A percentile compares a stretch with the other conserved stretches of the same genome.
These are phyloP conservation scores for Rambutsinella grinnellia DNA, from an alignment of 2,888 invertebrate genomes.

Conservation along the genomic window DNA sequence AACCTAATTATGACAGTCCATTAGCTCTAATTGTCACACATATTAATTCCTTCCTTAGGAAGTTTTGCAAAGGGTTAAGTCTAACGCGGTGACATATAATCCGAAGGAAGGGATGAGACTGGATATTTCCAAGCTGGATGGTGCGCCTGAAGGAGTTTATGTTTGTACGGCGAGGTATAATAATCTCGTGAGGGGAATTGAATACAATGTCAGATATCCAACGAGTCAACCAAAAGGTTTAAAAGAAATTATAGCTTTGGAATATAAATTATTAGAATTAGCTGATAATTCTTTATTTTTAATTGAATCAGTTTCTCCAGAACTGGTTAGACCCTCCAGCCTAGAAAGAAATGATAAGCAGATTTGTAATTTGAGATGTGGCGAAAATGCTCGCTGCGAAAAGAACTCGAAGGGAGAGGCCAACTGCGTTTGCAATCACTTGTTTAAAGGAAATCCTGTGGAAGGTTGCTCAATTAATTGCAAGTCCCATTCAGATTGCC, in stretches of 20 bases:
- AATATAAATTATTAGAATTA: background rate
- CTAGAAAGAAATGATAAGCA: no score
- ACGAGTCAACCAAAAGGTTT: constrained; percentile 1
- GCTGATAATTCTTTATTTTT: background rate
- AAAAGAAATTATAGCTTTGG: background rate
- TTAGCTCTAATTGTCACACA: background rate
- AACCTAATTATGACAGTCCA: no score
- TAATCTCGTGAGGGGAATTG: constrained; percentile 51
- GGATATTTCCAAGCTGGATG: constrained; percentile 33
- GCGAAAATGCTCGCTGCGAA: constrained; percentile 49
- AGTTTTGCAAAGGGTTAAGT: constrained; percentile 40
- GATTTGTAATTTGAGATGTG: constrained; percentile 29
- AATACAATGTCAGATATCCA: constrained; percentile 49
- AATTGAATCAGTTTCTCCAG: no score
- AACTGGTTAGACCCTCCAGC: no score
- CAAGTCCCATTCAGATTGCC: constrained; percentile 61
- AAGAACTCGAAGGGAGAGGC: background rate
- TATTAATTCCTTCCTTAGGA: constrained; percentile 31
- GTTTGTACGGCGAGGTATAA: constrained; percentile 57
- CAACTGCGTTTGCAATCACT: constrained; percentile 20
- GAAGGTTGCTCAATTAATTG: constrained; percentile 44
- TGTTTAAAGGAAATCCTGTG: constrained; percentile 40
- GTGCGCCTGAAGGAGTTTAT: constrained; percentile 59
- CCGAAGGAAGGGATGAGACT: constrained; percentile 51
- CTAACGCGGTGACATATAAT: constrained; percentile 43